Evolutionary conservation across 2,888 invertebrate species (phyloP), one percentile per base, ranked within the genome.

Genomic region (Melieria picta): DNA sequence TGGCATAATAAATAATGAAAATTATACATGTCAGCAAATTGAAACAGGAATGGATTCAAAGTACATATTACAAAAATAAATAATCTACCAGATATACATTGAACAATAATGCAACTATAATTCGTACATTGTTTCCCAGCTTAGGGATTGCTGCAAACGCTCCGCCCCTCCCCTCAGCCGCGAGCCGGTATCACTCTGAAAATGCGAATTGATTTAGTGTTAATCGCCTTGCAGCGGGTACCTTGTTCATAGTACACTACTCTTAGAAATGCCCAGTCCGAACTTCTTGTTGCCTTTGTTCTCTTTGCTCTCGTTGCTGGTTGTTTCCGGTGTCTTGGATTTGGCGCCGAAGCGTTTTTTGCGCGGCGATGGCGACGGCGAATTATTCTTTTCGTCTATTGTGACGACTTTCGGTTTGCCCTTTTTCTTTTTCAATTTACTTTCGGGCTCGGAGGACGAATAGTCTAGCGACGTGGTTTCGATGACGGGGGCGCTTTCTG

Each of bases 51-150:
- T 67, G 43, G 10, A 61, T 7, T 69, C 43, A 43, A 42, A n/a
- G n/a, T 56, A 43, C 16, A n/a, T 13, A 65, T 43, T 5, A 46
- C 13, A 30, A 46, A 30, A 52, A 61, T 68, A 55, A 46, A 61
- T 45, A 11, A 48, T 16, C 60, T 52, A 52, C 7, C n/a, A 52
- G 56, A 9, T 57, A 30, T 9, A 46, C 46, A 43, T 47, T 47
- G 46, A 11, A 30, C 16, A 5, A 42, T 47, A n/a, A 7, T 47
- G 16, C 11, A 30, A 10, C 58, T 50, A 73, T 72, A 76, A 72
- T 68, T 76, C 43, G 68, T 71, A 78, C 69, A 71, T 74, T 2
- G 79, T 79, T 61, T 77, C 79, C 79, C 79, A 79, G 71, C 78
- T 79, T 1, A 76, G 60, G 47, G 72, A 72, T n/a, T 66, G 62